Base-by-base conservation (phyloP, 2,113 vertebrate species). In the Lophius piscatorius region DNA sequence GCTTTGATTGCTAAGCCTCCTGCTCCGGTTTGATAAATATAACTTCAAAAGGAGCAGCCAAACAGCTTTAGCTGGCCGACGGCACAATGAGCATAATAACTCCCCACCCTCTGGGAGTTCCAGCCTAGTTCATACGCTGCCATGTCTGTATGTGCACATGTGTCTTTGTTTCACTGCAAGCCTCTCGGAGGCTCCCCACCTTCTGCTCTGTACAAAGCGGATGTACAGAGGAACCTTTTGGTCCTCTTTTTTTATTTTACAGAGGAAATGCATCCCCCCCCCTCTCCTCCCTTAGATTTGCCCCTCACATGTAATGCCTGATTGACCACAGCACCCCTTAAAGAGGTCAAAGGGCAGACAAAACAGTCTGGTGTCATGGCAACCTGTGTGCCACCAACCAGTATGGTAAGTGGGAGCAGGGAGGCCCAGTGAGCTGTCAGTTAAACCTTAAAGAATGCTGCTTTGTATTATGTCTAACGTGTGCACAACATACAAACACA, bases 331-430 rank as follows among this genome's bases (percentile, higher is more conserved):
- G 90, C 80, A 85, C 89, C 90, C 89, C 88, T 92, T 84, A 87
- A 83, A 91, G 89, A 87, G 91, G 91, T 91, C 90, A 91, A 90
- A 93, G 91, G 90, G 86, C 88, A 93, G 90, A 89, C 90, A 90
- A 92, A 92, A 92, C 89, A 91, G 91, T 93, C 91, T 93, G 90
- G 91, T 87, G 91, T 91, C 91, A 92, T 93, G 91, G 90, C 87
- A 93, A 93, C 91, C 85, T 87, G 83, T 85, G 85, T 89, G 84
- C 88, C 88, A 89, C 87, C 87, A 87, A 87, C 79, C 72, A 87
- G 82, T 90, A 85, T 88, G 69, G 68, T 42, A 61, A 64, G 35
- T 22, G 58, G 47, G 56, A 51, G 57, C 17, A 45, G 47, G 63
- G 68, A 61, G 48, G 74, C 71, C 52, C 70, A 81, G 81, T 50